A percentile compares a stretch with the other conserved stretches of the same genome.
Conservation (phyloP, 2,888 invertebrate genomes). For the Pachydiplax longipennis region DNA sequence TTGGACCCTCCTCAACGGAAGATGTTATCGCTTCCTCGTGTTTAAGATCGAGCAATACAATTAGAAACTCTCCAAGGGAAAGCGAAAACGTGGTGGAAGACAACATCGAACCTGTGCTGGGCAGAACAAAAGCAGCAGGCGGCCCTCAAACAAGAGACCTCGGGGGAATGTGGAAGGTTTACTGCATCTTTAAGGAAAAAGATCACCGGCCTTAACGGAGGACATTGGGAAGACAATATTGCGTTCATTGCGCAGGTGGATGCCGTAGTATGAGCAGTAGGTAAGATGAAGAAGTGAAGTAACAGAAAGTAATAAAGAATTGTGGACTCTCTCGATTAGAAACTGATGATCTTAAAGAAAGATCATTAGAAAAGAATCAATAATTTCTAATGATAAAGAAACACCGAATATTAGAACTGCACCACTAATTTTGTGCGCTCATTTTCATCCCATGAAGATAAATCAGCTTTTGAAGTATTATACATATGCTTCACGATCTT, state of each 20-base stretch:
- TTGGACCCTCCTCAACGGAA: too few species aligned
- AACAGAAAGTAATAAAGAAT: not conserved
- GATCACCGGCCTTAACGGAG: not conserved
- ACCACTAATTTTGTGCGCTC: too few species aligned
- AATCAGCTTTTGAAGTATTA: too few species aligned
- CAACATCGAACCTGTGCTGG: not conserved
- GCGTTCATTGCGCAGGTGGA: not conserved
- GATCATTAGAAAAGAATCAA: too few species aligned
- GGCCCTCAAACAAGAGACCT: not conserved
- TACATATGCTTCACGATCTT: too few species aligned
- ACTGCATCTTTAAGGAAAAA: not conserved
- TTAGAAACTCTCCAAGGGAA: not conserved
- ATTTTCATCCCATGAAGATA: too few species aligned
- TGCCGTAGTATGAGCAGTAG: not conserved
- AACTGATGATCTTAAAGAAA: too few species aligned
- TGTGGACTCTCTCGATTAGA: not conserved
- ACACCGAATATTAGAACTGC: too few species aligned
- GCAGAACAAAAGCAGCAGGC: not conserved
- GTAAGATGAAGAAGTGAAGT: not conserved
- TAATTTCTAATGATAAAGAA: too few species aligned
- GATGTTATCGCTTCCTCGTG: too few species aligned
- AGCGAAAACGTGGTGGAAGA: not conserved
- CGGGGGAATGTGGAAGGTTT: not conserved
- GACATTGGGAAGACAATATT: not conserved
- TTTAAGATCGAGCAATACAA: not conserved